Conservation (phyloP, 2,113 vertebrate genomes). For the Hylia prasina region DNA sequence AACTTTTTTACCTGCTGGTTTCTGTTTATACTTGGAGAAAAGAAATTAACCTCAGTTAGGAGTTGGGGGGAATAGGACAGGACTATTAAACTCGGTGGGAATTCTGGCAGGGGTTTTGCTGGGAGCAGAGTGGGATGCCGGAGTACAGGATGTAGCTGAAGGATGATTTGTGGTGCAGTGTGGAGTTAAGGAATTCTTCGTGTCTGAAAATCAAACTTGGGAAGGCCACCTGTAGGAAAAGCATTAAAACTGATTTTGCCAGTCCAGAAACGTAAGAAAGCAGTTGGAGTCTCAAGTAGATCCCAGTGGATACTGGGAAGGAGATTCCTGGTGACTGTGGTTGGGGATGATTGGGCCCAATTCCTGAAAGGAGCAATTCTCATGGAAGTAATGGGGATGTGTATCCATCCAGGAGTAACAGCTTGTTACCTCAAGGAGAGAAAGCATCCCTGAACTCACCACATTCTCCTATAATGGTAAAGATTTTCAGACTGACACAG, state of each 20-base stretch:
- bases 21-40: constrained; percentile 35
- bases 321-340: not conserved
- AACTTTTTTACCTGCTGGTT: constrained; percentile 53
- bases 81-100: not conserved
- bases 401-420: not conserved
- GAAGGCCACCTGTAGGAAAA: not conserved
- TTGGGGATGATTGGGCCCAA: not conserved
- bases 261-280: not conserved
- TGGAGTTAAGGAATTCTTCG: not conserved
- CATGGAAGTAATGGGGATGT: not conserved
- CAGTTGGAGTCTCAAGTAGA: not conserved
- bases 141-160: not conserved
- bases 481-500: not conserved
- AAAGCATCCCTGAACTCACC: not conserved
- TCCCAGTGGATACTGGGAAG: not conserved
- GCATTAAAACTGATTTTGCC: not conserved
- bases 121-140: not conserved
- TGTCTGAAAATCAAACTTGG: not conserved
- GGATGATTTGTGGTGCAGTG: not conserved
- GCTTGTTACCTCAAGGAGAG: not conserved
- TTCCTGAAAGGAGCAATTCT: not conserved
- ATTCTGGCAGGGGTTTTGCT: not conserved
- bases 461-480: not conserved
- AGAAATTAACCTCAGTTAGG: constrained; percentile 13
- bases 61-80: not conserved